Base-by-base conservation (phyloP, 2,888 invertebrate species). In the Hirtodrosophila duncani region DNA sequence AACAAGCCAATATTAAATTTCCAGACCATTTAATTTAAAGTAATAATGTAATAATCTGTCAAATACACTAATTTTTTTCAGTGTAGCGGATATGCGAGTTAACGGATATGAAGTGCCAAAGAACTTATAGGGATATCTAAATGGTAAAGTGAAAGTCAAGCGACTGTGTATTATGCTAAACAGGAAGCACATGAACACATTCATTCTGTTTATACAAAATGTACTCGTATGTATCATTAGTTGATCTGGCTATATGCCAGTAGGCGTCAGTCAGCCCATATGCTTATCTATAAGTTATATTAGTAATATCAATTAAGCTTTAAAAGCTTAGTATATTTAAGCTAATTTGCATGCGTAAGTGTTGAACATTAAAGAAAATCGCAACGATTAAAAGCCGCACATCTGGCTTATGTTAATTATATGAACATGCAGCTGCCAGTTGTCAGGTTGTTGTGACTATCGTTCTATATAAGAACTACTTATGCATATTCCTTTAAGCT, bases 401-500 rank as follows among this genome's bases (percentile, higher is more conserved):
- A 57, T 55, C 58, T 56, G 55, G 55, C 27, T 5, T 18, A 24
- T n/a, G 23, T 27, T 16, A 13, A 29, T 29, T 41, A 17, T 6
- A 36, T 29, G 8, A 11, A 60, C 60, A 68, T 49, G 55, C 71
- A 75, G 75, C 52, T 57, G 34, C 52, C 56, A 57, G 51, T 41
- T 57, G 57, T 23, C 41, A 34, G 30, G 34, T 57, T 36, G n/a
- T 24, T 3, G 2, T 16, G 31, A 16, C 23, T 39, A 20, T 10
- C 17, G 10, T 8, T 1, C 7, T 2, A 18, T 2, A 10, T n/a
- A 31, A 6, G 3, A 24, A 24, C 8, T 11, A 14, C 26, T 30
- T 37, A 41, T 39, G 46, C 27, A 64, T 52, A 79, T 79, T 79
- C 75, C 80, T 77, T 80, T 67, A 53, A 56, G 43, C 50, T 72